These are phyloP conservation scores for Burhinus oedicnemus DNA, from an alignment of 2,113 vertebrate species.

Conservation along the genomic window DNA sequence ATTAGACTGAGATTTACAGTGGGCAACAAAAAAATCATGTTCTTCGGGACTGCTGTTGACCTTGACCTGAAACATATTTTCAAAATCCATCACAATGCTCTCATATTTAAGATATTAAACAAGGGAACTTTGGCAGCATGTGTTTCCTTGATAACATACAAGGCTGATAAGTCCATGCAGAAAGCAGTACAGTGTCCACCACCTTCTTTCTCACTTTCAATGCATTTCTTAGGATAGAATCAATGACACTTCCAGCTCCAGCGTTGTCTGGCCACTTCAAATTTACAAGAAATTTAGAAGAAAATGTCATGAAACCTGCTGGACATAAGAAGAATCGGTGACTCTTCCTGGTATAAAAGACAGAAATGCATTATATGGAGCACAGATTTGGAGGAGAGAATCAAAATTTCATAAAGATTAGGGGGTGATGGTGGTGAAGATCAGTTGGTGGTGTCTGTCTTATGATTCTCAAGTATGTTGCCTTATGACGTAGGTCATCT, in stretches of 20 bases:
- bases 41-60: neutral
- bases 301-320: neutral
- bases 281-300: neutral
- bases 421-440: too few relatives aligned
- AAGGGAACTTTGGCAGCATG: neutral
- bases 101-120: neutral
- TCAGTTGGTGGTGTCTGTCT: neutral
- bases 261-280: neutral
- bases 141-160: neutral
- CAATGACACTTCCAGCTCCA: neutral
- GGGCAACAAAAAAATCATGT: neutral
- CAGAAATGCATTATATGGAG: neutral
- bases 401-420: neutral
- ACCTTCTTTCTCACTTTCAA: neutral
- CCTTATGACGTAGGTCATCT: neutral
- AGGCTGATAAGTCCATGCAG: neutral
- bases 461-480: neutral
- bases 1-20: neutral
- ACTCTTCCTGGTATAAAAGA: neutral
- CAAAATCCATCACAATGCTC: neutral
- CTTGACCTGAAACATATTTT: neutral
- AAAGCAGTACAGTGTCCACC: neutral
- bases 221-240: neutral
- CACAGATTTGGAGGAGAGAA: neutral
- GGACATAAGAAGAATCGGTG: neutral